Percentiles rank a stretch among this genome's conserved stretches.
Conservation (phyloP, 2,113 vertebrate genomes). For the Porphyrio hochstetteri region DNA sequence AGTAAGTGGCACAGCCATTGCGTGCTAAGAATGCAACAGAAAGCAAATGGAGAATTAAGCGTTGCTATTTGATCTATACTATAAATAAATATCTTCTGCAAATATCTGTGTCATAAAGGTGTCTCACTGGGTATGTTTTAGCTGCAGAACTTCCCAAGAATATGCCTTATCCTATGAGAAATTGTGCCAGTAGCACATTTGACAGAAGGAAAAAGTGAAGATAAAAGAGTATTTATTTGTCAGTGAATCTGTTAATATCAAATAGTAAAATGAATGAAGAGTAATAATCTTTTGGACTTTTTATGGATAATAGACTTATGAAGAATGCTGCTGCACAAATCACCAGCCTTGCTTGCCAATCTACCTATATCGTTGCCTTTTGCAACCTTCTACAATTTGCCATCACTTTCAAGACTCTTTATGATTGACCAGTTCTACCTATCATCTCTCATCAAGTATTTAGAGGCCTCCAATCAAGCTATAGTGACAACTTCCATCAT, state of each 20-base stretch:
- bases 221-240: neutral
- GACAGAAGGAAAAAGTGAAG: neutral
- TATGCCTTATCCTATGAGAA: neutral
- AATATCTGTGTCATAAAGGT: neutral
- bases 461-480: neutral
- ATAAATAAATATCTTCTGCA: neutral
- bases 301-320: neutral
- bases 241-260: neutral
- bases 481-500: neutral
- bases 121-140: neutral
- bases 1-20: neutral
- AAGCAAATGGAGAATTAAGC: neutral
- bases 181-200: neutral
- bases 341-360: neutral
- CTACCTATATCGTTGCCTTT: neutral
- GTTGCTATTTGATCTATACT: neutral
- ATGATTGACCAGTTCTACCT: neutral
- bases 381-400: neutral
- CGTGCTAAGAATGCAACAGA: neutral
- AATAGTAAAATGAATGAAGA: neutral
- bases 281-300: neutral
- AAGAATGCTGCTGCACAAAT: neutral
- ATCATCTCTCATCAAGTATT: neutral
- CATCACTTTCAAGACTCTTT: neutral
- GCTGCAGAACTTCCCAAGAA: neutral